Evolutionary conservation across 2,888 invertebrate genomes (phyloP).

Genomic region (Ecdyonurus torrentis): DNA sequence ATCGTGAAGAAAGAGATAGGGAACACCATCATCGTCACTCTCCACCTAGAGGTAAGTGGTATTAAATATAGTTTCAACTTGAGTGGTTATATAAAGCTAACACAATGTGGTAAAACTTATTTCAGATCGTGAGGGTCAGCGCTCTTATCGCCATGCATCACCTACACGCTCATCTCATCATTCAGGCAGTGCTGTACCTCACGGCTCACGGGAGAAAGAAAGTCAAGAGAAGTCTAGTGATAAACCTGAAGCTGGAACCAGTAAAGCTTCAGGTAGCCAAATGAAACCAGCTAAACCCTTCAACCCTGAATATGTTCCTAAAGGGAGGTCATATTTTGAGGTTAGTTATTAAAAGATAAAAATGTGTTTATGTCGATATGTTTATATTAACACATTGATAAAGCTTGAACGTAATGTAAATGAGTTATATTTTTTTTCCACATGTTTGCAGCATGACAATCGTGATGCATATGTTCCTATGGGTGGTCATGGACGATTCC

Average conservation of each 20-base stretch:
- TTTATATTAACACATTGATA: too few relatives aligned
- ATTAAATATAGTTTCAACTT: too few relatives aligned
- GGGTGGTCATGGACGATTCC: background rate
- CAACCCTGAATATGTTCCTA: background rate
- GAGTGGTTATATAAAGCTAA: background rate
- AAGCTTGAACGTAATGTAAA: too few relatives aligned
- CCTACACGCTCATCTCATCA: too few relatives aligned
- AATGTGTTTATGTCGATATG: too few relatives aligned
- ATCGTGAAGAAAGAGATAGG: background rate
- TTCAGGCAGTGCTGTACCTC: background rate
- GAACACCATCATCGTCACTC: background rate
- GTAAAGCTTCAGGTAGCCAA: too few relatives aligned
- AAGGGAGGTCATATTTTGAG: background rate
- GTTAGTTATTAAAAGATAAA: too few relatives aligned
- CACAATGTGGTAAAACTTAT: too few relatives aligned
- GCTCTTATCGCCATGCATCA: background rate
- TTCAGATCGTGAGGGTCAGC: background rate
- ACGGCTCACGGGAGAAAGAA: background rate
- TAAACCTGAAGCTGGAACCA: too few relatives aligned
- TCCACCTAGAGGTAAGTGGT: background rate
- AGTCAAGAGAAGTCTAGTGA: too few relatives aligned
- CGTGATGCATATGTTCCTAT: background rate
- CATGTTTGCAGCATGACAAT: background rate
- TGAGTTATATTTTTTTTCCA: background rate
- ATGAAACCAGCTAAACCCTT: background rate